These are phyloP conservation scores for Embiotoca jacksoni DNA, from an alignment of 2,113 vertebrate genomes.

Conservation along the genomic window DNA sequence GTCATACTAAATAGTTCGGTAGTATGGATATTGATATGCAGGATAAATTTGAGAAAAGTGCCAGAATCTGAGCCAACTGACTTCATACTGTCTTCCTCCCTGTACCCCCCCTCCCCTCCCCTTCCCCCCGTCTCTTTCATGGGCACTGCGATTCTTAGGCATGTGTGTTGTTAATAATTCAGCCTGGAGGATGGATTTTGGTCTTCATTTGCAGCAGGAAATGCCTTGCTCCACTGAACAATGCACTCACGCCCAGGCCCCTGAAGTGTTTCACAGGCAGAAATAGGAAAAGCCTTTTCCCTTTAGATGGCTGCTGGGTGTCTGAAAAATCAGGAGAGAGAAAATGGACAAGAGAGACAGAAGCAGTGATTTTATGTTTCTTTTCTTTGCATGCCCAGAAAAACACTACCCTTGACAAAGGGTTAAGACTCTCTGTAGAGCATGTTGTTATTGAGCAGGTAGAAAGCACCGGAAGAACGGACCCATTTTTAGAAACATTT, in stretches of 20 bases:
- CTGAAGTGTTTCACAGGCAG: slow-evolving; percentile 48
- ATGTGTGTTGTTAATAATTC: slow-evolving; percentile 78
- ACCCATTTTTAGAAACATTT: slow-evolving; percentile 50
- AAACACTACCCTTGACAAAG: slow-evolving; percentile 29
- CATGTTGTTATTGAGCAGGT: slow-evolving; percentile 14
- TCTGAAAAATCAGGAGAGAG: slow-evolving; percentile 21
- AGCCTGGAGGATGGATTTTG: slow-evolving; percentile 70
- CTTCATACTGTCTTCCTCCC: neutral
- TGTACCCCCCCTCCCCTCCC: slow-evolving; percentile 23
- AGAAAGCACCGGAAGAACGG: slow-evolving; percentile 33
- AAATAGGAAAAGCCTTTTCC: slow-evolving; percentile 50
- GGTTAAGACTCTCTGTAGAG: slow-evolving; percentile 5
- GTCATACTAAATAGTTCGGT: too few species aligned
- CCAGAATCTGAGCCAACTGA: neutral
- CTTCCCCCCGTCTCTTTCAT: slow-evolving; percentile 24
- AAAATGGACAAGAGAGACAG: slow-evolving; percentile 34
- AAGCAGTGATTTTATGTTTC: slow-evolving; percentile 51
- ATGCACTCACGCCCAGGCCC: slow-evolving; percentile 56
- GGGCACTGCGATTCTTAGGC: slow-evolving; percentile 46
- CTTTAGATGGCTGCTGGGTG: slow-evolving; percentile 40
- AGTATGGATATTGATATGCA: too few species aligned
- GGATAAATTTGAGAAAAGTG: neutral
- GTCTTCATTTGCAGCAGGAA: slow-evolving; percentile 75
- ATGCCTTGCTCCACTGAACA: slow-evolving; percentile 73
- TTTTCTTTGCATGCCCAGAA: slow-evolving; percentile 39